phyloP scores from a whole-genome alignment of 2,888 invertebrate genomes.

The Folsomia manolachei region DNA sequence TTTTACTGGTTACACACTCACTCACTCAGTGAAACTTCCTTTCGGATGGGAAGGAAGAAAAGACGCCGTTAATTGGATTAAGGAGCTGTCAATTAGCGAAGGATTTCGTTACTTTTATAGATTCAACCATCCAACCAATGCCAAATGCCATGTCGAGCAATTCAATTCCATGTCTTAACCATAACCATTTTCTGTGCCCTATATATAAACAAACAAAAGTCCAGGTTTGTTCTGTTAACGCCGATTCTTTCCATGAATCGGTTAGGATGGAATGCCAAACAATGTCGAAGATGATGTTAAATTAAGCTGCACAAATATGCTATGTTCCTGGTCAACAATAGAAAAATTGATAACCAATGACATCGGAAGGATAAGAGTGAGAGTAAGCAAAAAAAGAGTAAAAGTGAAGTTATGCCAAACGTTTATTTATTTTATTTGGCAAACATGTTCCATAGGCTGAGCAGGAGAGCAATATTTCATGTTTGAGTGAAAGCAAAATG shows the following conservation, averaged over 20 bases:
- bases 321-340: background rate
- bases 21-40: background rate
- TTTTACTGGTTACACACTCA: slow-evolving; percentile 1
- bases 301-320: background rate
- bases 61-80: slow-evolving; percentile 8
- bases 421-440: background rate
- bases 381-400: slow-evolving; percentile 2
- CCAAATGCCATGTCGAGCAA: too few relatives aligned
- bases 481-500: slow-evolving; percentile 3
- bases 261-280: too few relatives aligned
- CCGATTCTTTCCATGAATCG: too few relatives aligned
- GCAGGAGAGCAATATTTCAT: background rate
- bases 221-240: too few relatives aligned
- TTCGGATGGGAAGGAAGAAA: background rate
- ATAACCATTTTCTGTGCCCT: too few relatives aligned
- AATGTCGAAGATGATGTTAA: too few relatives aligned
- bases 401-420: background rate
- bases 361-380: too few relatives aligned
- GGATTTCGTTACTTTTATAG: slow-evolving; percentile 5
- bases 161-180: too few relatives aligned
- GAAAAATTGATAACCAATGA: slow-evolving; percentile 4
- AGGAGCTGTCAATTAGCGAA: slow-evolving; percentile 9
- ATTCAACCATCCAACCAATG: background rate
- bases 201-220: too few relatives aligned
- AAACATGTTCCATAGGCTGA: background rate